Evolutionary conservation across 2,888 invertebrate genomes (phyloP).

Genomic region (Patella ulyssiponensis): DNA sequence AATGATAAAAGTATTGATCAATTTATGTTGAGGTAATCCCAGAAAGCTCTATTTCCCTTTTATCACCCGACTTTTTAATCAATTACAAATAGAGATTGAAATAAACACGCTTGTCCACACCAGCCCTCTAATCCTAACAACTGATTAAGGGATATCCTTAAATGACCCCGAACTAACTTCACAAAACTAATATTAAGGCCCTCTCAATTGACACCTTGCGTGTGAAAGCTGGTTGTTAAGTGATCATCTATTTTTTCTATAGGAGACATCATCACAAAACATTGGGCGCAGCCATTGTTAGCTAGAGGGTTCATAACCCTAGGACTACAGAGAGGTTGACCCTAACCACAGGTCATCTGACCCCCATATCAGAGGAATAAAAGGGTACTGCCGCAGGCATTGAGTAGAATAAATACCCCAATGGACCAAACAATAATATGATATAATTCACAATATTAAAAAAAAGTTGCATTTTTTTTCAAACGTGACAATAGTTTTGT

Average conservation of each 20-base stretch:
- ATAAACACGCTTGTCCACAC: neutral
- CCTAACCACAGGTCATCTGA: constrained; percentile 1
- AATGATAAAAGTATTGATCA: no score
- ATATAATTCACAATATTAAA: no score
- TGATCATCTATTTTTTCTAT: neutral
- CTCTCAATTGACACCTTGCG: neutral
- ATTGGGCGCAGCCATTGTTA: neutral
- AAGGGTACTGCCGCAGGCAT: no score
- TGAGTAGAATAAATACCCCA: no score
- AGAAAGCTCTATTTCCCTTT: no score
- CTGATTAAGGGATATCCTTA: constrained; percentile 8
- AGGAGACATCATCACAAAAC: neutral
- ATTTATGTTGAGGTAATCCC: no score
- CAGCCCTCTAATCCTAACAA: neutral
- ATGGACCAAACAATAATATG: no score
- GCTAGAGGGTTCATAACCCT: constrained; percentile 9
- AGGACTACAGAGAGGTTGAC: neutral
- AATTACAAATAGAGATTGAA: neutral
- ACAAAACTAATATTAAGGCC: constrained; percentile 12
- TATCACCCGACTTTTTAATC: neutral
- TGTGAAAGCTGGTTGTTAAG: constrained; percentile 3
- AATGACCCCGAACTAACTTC: neutral
- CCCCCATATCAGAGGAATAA: neutral
- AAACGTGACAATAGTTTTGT: no score
- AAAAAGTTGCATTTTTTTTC: no score